Evolutionary conservation across 2,888 invertebrate genomes (phyloP).

Genomic region (Chrysomela aeneicollis): DNA sequence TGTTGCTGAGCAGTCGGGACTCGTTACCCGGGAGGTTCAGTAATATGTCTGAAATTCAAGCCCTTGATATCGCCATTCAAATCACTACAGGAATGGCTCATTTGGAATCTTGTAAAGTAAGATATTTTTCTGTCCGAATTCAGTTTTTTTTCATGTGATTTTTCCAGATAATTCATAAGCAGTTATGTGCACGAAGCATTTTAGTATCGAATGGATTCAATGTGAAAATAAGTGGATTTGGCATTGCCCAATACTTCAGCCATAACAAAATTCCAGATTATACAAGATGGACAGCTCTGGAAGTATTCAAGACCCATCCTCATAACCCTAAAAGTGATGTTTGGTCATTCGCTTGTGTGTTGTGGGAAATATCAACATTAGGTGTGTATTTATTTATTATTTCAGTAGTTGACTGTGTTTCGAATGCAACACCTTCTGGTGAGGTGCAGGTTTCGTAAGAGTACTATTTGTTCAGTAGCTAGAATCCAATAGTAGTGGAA

Average conservation of each 20-base stretch:
- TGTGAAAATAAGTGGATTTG: slow-evolving; percentile 80
- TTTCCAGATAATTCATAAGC: slow-evolving; percentile 72
- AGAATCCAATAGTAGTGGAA: too few relatives aligned
- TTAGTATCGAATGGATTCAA: slow-evolving; percentile 70
- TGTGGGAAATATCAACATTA: slow-evolving; percentile 84
- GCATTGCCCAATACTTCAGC: slow-evolving; percentile 72
- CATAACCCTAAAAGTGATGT: slow-evolving; percentile 78
- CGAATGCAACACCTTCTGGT: too few relatives aligned
- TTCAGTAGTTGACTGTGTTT: too few relatives aligned
- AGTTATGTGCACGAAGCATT: slow-evolving; percentile 77
- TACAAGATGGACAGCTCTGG: slow-evolving; percentile 81
- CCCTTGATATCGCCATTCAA: slow-evolving; percentile 72
- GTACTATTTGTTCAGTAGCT: too few relatives aligned
- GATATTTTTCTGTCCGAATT: slow-evolving; percentile 11
- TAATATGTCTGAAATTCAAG: slow-evolving; percentile 68
- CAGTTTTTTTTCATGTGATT: slow-evolving; percentile 27
- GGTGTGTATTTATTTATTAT: slow-evolving; percentile 59
- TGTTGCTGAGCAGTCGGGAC: slow-evolving; percentile 70
- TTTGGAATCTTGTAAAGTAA: slow-evolving; percentile 68
- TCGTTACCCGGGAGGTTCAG: slow-evolving; percentile 63
- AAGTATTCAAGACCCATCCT: slow-evolving; percentile 75
- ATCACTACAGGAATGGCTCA: slow-evolving; percentile 78
- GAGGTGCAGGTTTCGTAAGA: too few relatives aligned
- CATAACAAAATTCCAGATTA: slow-evolving; percentile 75
- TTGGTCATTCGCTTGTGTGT: slow-evolving; percentile 83